phyloP scores from a whole-genome alignment of 2,113 vertebrate species.

The Pholis gunnellus region DNA sequence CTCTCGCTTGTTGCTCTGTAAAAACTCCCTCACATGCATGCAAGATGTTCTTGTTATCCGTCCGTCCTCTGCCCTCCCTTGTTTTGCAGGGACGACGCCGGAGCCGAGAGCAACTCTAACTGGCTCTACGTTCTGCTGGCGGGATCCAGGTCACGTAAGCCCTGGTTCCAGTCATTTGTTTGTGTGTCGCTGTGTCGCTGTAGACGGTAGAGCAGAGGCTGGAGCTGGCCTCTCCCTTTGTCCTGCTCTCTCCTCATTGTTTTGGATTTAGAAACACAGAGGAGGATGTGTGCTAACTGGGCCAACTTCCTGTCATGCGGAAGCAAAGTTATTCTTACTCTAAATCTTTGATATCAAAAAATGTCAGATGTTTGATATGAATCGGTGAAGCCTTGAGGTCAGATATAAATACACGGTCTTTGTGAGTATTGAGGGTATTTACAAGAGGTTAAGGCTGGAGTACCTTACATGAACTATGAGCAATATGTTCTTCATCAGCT shows the following conservation, averaged over 20 bases:
- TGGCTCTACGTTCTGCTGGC: conserved; percentile 49
- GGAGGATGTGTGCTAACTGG: conserved; percentile 78
- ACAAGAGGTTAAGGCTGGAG: background rate
- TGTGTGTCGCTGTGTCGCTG: conserved; percentile 49
- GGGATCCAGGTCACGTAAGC: conserved; percentile 80
- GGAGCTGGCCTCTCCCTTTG: conserved; percentile 68
- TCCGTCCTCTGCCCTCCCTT: background rate
- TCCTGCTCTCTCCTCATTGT: conserved; percentile 74
- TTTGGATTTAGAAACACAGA: conserved; percentile 68
- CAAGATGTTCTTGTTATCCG: conserved; percentile 2
- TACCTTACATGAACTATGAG: background rate
- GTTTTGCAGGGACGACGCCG: conserved; percentile 46
- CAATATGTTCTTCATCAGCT: conserved; percentile 4
- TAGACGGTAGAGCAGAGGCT: conserved; percentile 37
- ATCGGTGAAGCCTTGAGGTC: conserved; percentile 33
- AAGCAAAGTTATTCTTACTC: conserved; percentile 77
- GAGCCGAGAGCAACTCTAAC: conserved; percentile 21
- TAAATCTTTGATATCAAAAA: conserved; percentile 74
- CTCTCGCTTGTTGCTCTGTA: background rate
- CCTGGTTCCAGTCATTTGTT: conserved; percentile 54
- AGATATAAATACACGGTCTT: conserved; percentile 36
- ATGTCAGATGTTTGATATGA: conserved; percentile 29
- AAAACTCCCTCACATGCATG: background rate
- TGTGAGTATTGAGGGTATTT: background rate
- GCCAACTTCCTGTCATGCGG: conserved; percentile 74